Evolutionary conservation across 2,113 vertebrate genomes (phyloP).

Genomic region (Solea solea): DNA sequence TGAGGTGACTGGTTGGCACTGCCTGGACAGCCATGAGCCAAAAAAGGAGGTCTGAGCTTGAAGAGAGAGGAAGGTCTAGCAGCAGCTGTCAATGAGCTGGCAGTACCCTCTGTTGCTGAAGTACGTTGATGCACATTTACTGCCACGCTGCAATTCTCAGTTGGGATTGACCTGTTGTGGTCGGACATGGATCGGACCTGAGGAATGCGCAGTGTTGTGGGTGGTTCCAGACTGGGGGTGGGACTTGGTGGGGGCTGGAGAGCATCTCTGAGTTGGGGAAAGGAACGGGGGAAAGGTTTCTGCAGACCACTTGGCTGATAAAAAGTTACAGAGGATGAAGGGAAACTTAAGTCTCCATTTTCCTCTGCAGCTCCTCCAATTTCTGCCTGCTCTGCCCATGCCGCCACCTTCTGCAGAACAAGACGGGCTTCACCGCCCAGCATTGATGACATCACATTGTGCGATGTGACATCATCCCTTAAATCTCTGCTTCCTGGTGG

Average conservation of each 20-base stretch:
- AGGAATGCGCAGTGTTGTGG: slow-evolving; percentile 72
- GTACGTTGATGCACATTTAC: slow-evolving; percentile 61
- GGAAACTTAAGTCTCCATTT: slow-evolving; percentile 70
- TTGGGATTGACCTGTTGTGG: slow-evolving; percentile 49
- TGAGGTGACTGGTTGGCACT: slow-evolving; percentile 91
- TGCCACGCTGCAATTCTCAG: slow-evolving; percentile 46
- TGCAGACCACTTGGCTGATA: slow-evolving; percentile 53
- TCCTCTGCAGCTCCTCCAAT: slow-evolving; percentile 80
- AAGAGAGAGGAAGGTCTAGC: slow-evolving; percentile 64
- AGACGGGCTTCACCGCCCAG: slow-evolving; percentile 90
- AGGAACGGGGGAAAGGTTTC: slow-evolving; percentile 74
- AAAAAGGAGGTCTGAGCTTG: slow-evolving; percentile 69
- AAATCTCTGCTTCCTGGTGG: slow-evolving; percentile 82
- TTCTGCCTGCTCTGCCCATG: slow-evolving; percentile 85
- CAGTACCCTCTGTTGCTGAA: slow-evolving; percentile 60
- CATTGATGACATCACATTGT: slow-evolving; percentile 69
- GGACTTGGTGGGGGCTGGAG: slow-evolving; percentile 70
- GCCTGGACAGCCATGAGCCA: slow-evolving; percentile 86
- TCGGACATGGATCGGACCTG: slow-evolving; percentile 70
- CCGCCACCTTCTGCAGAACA: slow-evolving; percentile 94
- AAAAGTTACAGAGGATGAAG: slow-evolving; percentile 57
- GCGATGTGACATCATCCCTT: slow-evolving; percentile 86
- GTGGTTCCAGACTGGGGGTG: slow-evolving; percentile 61
- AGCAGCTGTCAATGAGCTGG: slow-evolving; percentile 44
- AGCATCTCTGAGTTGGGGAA: slow-evolving; percentile 90